Evolutionary conservation across 2,888 invertebrate species (phyloP).

Genomic region (Gymnoscelis rufifasciata): DNA sequence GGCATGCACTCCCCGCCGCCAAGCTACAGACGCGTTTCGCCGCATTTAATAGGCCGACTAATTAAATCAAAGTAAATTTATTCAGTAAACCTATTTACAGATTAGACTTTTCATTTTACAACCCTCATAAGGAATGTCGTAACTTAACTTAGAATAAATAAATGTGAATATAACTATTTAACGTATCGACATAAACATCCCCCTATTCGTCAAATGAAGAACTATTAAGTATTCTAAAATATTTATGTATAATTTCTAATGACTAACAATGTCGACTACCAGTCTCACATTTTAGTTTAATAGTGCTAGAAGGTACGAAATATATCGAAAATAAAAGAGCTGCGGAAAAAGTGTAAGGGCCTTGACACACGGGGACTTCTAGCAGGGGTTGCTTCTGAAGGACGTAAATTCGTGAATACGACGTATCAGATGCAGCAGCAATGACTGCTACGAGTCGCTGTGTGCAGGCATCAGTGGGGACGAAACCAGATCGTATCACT

Average conservation of each 20-base stretch:
- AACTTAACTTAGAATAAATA: conserved; percentile 58
- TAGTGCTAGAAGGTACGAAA: conserved; percentile 75
- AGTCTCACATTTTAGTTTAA: conserved; percentile 79
- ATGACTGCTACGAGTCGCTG: background rate
- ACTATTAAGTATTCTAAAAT: conserved; percentile 61
- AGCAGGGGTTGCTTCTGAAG: background rate
- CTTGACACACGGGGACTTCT: conserved; percentile 1
- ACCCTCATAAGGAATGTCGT: conserved; percentile 67
- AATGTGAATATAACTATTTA: conserved; percentile 61
- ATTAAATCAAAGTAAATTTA: conserved; percentile 51
- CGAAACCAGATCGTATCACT: conserved; percentile 68
- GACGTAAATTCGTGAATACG: background rate
- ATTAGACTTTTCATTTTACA: conserved; percentile 60
- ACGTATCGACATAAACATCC: conserved; percentile 62
- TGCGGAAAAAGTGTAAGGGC: conserved; percentile 52
- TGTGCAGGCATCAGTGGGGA: conserved; percentile 42
- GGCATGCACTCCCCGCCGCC: conserved; percentile 12
- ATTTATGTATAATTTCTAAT: conserved; percentile 72
- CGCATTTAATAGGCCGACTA: conserved; percentile 61
- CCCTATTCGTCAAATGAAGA: conserved; percentile 66
- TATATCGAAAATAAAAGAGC: conserved; percentile 66
- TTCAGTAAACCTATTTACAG: conserved; percentile 62
- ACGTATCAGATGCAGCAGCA: background rate
- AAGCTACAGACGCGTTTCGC: conserved; percentile 39
- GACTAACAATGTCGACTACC: conserved; percentile 78